A percentile compares a stretch with the other conserved stretches of the same genome.
These are phyloP conservation scores for Brachypodius melanocephalos DNA, from an alignment of 2,113 vertebrate species.

Conservation along the genomic window DNA sequence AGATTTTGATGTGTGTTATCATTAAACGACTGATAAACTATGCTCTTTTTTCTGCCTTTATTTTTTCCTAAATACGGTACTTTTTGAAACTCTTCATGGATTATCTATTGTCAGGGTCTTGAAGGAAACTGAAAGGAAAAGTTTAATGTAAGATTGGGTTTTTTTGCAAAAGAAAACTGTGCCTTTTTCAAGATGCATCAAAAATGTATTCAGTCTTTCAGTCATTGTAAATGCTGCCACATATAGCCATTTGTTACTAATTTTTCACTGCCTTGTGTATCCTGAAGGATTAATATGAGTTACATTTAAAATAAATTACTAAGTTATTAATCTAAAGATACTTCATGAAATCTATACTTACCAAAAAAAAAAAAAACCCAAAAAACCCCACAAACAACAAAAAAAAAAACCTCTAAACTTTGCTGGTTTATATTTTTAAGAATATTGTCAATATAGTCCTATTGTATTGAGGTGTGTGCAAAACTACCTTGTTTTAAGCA, in stretches of 20 bases:
- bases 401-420: neutral
- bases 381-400: no score
- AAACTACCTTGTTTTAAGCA: neutral
- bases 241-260: neutral
- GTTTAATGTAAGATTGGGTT: neutral
- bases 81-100: neutral
- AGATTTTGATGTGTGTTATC: neutral
- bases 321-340: neutral
- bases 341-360: neutral
- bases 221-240: neutral
- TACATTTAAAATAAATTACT: neutral
- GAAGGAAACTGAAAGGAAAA: neutral
- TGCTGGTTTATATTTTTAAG: neutral
- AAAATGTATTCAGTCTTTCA: neutral
- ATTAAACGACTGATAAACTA: neutral
- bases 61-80: neutral
- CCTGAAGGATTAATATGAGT: neutral
- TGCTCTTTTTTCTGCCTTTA: neutral
- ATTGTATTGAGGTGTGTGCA: neutral
- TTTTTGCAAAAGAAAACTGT: neutral
- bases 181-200: neutral
- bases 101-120: neutral
- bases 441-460: neutral
- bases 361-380: accelerated
- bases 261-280: neutral